These are phyloP conservation scores for Cerceris rybyensis DNA, from an alignment of 2,888 invertebrate species.

Conservation along the genomic window DNA sequence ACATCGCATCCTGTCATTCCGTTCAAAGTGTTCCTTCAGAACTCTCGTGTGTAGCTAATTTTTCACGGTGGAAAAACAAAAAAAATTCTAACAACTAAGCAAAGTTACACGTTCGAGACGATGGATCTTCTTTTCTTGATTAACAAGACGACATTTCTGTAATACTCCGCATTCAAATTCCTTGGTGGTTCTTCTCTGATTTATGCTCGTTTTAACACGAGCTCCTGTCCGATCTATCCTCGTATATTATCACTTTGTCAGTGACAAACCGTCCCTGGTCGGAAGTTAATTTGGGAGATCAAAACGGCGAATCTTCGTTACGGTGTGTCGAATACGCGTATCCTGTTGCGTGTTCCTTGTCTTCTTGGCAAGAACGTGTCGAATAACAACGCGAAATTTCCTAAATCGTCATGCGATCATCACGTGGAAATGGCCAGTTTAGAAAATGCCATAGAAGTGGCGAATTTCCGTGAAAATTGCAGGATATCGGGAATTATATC, in stretches of 20 bases:
- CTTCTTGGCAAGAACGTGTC: slow-evolving; percentile 34
- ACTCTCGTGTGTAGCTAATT: too few species aligned
- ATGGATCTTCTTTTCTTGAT: neutral
- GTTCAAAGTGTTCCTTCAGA: too few species aligned
- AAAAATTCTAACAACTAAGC: too few species aligned
- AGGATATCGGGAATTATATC: neutral
- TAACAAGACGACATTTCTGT: neutral
- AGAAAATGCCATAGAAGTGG: neutral
- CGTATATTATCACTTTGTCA: slow-evolving; percentile 37
- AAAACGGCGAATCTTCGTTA: slow-evolving; percentile 10
- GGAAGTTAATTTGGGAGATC: slow-evolving; percentile 38
- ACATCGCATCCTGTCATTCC: too few species aligned
- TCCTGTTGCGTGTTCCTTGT: slow-evolving; percentile 13
- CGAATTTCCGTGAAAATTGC: slow-evolving; percentile 17
- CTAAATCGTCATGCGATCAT: slow-evolving; percentile 31
- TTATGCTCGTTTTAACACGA: slow-evolving; percentile 13
- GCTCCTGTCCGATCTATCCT: slow-evolving; percentile 15
- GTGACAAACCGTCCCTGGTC: slow-evolving; percentile 37
- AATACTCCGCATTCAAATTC: neutral
- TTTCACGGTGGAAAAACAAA: too few species aligned
- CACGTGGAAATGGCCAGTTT: slow-evolving; percentile 37
- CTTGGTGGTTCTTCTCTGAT: slow-evolving; percentile 15
- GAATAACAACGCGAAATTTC: slow-evolving; percentile 7
- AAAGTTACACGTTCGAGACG: neutral
- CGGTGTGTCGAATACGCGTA: slow-evolving; percentile 5